Evolutionary conservation across 2,113 vertebrate species (phyloP).

Genomic region (Channa argus): DNA sequence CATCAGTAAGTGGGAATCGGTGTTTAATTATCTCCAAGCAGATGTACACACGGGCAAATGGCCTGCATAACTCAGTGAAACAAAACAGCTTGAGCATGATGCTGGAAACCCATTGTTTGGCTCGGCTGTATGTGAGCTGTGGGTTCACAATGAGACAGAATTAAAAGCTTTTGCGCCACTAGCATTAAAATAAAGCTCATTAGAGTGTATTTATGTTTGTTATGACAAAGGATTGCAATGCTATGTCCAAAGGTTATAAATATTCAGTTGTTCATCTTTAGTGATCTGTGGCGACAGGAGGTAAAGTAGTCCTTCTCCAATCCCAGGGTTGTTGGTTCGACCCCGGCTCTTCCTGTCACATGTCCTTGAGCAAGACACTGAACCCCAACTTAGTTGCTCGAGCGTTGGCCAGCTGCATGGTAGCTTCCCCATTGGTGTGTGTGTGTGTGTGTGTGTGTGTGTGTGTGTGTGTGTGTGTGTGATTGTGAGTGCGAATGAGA

Average conservation of each 20-base stretch:
- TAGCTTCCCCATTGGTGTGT: no score
- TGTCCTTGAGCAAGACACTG: no score
- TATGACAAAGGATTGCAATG: neutral
- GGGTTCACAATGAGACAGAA: conserved; percentile 12
- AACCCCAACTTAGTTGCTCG: no score
- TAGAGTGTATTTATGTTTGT: neutral
- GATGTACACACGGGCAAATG: conserved; percentile 66
- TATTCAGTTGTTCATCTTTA: neutral
- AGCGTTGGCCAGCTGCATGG: no score
- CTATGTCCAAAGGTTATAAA: neutral
- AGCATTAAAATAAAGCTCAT: conserved; percentile 25
- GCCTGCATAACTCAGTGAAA: conserved; percentile 59
- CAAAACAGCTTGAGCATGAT: conserved; percentile 57
- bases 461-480: no score
- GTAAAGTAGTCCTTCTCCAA: no score
- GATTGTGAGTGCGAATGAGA: no score
- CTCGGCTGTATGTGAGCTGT: neutral
- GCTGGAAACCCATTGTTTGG: conserved; percentile 5
- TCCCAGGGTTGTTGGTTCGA: no score
- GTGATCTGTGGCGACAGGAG: neutral
- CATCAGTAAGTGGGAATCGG: conserved; percentile 61
- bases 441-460: no score
- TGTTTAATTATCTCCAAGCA: conserved; percentile 77
- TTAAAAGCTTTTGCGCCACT: neutral
- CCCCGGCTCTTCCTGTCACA: no score